Base-by-base conservation (phyloP, 2,888 invertebrate genomes). In the Melipona beecheii region DNA sequence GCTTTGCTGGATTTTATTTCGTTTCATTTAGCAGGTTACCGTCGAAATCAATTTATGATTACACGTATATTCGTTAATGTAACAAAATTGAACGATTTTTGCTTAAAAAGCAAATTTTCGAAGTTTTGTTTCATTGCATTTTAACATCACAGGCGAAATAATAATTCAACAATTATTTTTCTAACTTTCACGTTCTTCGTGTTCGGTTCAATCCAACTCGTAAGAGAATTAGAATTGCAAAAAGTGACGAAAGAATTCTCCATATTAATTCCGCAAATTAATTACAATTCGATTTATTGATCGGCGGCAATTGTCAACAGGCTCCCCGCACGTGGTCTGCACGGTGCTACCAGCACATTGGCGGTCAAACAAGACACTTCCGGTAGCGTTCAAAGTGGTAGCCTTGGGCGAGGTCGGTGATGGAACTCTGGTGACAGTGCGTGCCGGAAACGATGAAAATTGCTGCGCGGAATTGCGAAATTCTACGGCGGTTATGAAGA, bases 361-460 rank as follows among this genome's bases (percentile, higher is more conserved):
- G 99, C 96, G 99, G 86, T 99, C 97, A 54, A 99, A 99, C 95
- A 99, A 99, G 95, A 99, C 99, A 19, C 95, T 99, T 75, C 99
- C 99, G 85, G 97, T 98, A 86, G 98, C 98, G 75, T 99, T 99
- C 95, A 98, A 98, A 95, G 98, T 99, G 91, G 97, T 99, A 76
- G 97, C 98, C 0, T 95, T 99, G 74, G 98, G 98, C 19, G 98
- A 99, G 91, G 97, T 99, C 70, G 97, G 97, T 89, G 99, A 99
- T 94, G 99, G 99, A 58, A 99, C 99, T 27, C 96, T 98, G 94
- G 99, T 99, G 88, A 98, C 98, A 27, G 97, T 99, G 75, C 95
- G 97, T 76, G 99, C 99, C 43, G 99, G 99, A 43, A 99, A 99
- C 95, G 99, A 99, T 94, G 99, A 99, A 95, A 99, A 99, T 95